Conservation (phyloP, 2,888 invertebrate species). For the Tolmerus cingulatus region DNA sequence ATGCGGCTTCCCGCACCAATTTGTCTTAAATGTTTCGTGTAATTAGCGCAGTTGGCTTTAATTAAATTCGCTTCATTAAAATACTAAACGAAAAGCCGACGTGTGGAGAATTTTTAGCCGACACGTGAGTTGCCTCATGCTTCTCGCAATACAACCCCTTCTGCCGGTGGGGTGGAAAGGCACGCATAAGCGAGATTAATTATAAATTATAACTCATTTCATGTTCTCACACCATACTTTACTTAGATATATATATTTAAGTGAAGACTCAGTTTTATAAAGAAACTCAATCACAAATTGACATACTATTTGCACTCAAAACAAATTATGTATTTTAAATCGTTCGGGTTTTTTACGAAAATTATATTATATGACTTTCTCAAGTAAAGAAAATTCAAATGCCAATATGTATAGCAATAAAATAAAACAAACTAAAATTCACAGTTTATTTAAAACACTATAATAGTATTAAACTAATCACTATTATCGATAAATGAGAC, state of each 20-base stretch:
- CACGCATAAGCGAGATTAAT: neutral
- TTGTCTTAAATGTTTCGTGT: slow-evolving; percentile 1
- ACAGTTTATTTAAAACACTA: too few species aligned
- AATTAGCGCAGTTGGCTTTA: slow-evolving; percentile 39
- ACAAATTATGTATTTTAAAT: neutral
- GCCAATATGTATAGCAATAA: too few species aligned
- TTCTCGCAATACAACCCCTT: neutral
- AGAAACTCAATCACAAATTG: neutral
- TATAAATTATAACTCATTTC: neutral
- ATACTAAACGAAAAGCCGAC: slow-evolving; percentile 34
- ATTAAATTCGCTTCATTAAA: slow-evolving; percentile 45
- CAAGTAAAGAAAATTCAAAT: too few species aligned
- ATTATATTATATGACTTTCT: too few species aligned
- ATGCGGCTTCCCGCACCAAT: neutral
- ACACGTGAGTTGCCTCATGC: neutral
- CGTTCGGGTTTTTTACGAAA: neutral
- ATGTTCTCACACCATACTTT: neutral
- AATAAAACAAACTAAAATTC: too few species aligned
- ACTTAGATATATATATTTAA: neutral
- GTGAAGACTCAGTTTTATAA: neutral
- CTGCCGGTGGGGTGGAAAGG: neutral
- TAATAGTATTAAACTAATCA: too few species aligned
- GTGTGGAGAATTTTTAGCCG: neutral
- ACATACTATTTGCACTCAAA: neutral
- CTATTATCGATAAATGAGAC: too few species aligned